Base-by-base conservation (phyloP, 64 coral and sea anemone species). In the Actinia tenebrosa region DNA sequence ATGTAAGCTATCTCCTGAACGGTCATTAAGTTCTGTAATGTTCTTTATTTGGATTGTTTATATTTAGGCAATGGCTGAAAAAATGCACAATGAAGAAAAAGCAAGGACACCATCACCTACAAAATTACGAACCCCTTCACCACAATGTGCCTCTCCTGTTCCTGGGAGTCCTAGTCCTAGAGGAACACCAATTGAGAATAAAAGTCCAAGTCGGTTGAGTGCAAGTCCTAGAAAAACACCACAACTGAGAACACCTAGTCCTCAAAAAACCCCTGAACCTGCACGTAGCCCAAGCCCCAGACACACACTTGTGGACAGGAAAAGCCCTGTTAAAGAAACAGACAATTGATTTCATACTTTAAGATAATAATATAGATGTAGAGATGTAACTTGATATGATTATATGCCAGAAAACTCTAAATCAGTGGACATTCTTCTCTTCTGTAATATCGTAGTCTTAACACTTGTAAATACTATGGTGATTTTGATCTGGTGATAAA, bases 51-150 rank as follows among this genome's bases (percentile, higher is more conserved):
- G n/a, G 6, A 10, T 3, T 30, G 4, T 42, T 75, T 66, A 17
- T 85, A 63, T 2, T 27, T 26, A 85, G 83, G 83, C 83, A 62
- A 85, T 85, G 83, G 60, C 27, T 85, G 83, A 85, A 64, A 85
- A 85, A 61, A 43, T 64, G n/a, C 16, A 91, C 3, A 85, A 77
- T 44, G 72, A 82, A 79, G 89, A 87, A 87, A 84, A 64, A 61
- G 68, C 86, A 47, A 87, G 86, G 75, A 92, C 94, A 25, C 90
- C 94, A 44, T 87, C 83, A 27, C 93, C 93, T 88, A 44, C 50
- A 46, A 60, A 85, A 87, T 68, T 82, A 14, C 78, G 86, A 64
- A 91, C 85, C 10, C 84, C 89, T 11, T 56, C 78, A 30, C 75
- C 60, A 15, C 44, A 85, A 85, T 42, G 54, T 85, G 56, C 80